Conservation (phyloP, 2,797 vertebrate genomes). For the Buphagus erythrorhynchus region DNA sequence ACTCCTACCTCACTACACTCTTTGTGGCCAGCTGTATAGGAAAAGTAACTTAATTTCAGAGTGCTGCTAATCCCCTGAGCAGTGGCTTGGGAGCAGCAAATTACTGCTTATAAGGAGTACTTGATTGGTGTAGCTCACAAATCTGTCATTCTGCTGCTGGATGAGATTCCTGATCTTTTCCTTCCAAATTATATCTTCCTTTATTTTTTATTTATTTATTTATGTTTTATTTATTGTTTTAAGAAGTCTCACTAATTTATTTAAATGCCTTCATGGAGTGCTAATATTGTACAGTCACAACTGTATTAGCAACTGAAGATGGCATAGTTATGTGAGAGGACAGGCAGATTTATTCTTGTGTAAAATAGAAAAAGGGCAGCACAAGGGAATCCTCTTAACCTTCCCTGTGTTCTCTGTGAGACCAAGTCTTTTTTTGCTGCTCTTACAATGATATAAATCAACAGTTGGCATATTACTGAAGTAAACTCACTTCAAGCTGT, state of each 20-base stretch:
- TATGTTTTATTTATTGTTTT: neutral
- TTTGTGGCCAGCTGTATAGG: neutral
- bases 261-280: neutral
- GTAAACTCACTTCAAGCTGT: neutral
- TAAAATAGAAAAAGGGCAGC: neutral
- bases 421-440: neutral
- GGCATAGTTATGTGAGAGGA: neutral
- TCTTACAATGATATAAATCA: neutral
- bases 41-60: conserved; percentile 9
- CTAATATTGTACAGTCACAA: neutral
- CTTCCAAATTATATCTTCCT: neutral
- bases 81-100: neutral
- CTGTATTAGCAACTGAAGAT: neutral
- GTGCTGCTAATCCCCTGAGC: neutral
- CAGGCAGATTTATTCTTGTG: neutral
- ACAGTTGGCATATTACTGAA: neutral
- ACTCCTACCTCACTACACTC: too few species aligned
- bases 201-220: too few species aligned
- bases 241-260: neutral
- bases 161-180: neutral
- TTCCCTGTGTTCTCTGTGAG: neutral
- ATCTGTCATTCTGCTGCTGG: neutral
- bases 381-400: neutral
- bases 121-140: neutral
- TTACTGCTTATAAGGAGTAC: neutral